Evolutionary conservation across 2,797 vertebrate species (phyloP).

Genomic region (Chelon auratus): DNA sequence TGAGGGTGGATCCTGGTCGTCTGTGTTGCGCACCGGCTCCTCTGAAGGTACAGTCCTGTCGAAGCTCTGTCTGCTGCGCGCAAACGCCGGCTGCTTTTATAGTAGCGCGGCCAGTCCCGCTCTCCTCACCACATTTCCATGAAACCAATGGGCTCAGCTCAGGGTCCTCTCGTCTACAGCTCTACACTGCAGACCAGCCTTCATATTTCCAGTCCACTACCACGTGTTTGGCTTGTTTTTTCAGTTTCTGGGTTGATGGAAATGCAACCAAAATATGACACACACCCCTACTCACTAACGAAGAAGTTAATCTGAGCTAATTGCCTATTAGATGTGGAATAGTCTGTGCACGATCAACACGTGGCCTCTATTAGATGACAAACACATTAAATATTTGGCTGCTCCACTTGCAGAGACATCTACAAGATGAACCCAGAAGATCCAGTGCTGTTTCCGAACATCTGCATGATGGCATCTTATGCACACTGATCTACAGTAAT

Average conservation of each 20-base stretch:
- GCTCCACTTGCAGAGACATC: too few species aligned
- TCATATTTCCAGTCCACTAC: not conserved
- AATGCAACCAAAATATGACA: slow-evolving; percentile 4
- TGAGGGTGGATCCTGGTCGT: slow-evolving; percentile 28
- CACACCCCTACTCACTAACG: not conserved
- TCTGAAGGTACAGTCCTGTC: slow-evolving; percentile 48
- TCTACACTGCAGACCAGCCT: slow-evolving; percentile 26
- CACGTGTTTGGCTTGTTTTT: slow-evolving; percentile 15
- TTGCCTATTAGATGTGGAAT: not conserved
- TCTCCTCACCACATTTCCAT: slow-evolving; percentile 57
- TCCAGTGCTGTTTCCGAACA: not conserved
- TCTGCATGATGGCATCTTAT: not conserved
- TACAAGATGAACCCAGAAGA: not conserved
- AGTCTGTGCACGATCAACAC: not conserved
- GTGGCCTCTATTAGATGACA: too few species aligned
- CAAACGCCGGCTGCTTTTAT: slow-evolving; percentile 72
- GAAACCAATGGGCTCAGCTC: slow-evolving; percentile 70
- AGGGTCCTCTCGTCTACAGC: slow-evolving; percentile 32
- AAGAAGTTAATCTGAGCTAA: slow-evolving; percentile 1
- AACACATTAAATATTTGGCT: too few species aligned
- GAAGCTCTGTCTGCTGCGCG: slow-evolving; percentile 41
- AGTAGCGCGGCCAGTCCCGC: slow-evolving; percentile 68
- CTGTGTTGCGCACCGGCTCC: slow-evolving; percentile 33
- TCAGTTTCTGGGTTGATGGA: slow-evolving; percentile 1
- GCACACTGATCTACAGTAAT: too few species aligned